phyloP scores from a whole-genome alignment of 2,113 vertebrate species.

The Centropus bengalensis region DNA sequence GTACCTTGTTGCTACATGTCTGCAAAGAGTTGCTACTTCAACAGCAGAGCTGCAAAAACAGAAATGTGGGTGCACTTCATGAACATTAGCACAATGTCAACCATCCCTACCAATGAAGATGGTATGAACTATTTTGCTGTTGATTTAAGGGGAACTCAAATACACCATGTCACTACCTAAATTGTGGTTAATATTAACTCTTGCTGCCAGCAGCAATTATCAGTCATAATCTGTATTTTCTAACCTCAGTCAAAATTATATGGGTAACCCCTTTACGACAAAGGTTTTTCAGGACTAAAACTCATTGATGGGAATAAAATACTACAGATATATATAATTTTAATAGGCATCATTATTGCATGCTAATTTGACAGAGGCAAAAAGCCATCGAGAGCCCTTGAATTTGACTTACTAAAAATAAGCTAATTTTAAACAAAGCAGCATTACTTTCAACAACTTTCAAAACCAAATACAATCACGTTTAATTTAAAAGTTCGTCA shows the following conservation, averaged over 20 bases:
- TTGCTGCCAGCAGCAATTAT: not conserved
- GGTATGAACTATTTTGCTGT: not conserved
- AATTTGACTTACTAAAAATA: not conserved
- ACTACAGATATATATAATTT: not conserved
- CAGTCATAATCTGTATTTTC: not conserved
- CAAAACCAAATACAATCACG: not conserved
- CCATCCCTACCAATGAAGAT: not conserved
- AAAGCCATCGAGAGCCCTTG: not conserved
- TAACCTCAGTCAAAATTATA: not conserved
- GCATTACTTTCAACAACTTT: not conserved
- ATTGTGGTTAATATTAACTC: not conserved
- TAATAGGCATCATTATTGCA: not conserved
- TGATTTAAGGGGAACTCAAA: not conserved
- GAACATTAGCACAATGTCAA: not conserved
- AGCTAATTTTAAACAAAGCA: not conserved
- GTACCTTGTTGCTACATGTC: not conserved
- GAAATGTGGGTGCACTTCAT: not conserved
- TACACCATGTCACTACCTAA: not conserved
- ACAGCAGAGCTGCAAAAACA: not conserved
- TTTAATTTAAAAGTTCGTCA: not conserved
- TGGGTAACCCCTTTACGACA: not conserved
- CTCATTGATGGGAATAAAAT: not conserved
- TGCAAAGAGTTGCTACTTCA: not conserved
- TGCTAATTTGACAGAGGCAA: not conserved
- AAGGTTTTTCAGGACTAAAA: not conserved